These are phyloP conservation scores for Bothrops jararaca DNA, from an alignment of 2,113 vertebrate genomes.

Conservation along the genomic window DNA sequence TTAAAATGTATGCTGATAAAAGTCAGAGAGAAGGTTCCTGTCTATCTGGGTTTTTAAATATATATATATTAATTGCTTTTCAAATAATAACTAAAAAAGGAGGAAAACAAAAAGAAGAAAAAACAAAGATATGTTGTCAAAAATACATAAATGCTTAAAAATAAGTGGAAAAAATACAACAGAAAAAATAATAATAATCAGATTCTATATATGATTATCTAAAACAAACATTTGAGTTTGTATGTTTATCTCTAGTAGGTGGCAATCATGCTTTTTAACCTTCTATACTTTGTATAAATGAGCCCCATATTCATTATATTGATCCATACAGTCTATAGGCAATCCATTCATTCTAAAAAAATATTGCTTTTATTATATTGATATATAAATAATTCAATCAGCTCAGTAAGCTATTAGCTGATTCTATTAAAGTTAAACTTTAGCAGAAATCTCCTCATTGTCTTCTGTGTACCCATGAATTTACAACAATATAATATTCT, in stretches of 20 bases:
- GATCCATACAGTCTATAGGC: neutral
- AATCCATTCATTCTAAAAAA: neutral
- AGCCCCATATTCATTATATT: neutral
- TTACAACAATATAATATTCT: neutral
- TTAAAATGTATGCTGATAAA: neutral
- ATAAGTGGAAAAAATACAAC: neutral
- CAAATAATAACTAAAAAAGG: neutral
- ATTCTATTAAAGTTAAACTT: neutral
- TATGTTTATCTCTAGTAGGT: neutral
- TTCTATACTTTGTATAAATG: neutral
- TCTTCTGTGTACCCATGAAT: neutral
- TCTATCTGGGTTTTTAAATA: neutral
- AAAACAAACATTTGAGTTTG: neutral
- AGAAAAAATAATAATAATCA: neutral
- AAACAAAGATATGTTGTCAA: neutral
- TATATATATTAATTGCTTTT: neutral
- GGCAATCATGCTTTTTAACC: neutral
- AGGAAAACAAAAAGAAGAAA: neutral
- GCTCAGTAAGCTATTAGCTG: neutral
- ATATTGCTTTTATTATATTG: neutral
- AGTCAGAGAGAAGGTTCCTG: neutral
- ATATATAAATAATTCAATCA: neutral
- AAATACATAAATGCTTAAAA: neutral
- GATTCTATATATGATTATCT: neutral
- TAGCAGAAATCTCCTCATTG: neutral